Evolutionary conservation across 37 sponge, comb jelly and placozoan genomes (phyloP), one percentile per base, ranked within the genome.

Genomic region (Ephydatia muelleri): DNA sequence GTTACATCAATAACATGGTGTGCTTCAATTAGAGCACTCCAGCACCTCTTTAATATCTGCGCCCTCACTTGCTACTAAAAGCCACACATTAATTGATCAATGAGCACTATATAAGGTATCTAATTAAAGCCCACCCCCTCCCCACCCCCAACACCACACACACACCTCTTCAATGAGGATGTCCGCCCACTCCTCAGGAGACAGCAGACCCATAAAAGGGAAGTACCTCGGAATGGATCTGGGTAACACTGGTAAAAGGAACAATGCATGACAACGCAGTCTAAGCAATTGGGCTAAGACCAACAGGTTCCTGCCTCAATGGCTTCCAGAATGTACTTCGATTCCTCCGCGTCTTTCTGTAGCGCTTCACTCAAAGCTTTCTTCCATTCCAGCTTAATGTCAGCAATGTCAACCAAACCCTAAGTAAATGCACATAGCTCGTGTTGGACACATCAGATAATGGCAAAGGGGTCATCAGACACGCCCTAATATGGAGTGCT

Each of bases 141-240:
- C 57, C 12, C 16, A 57, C 57, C 19, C 57, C 9, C 16, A 57
- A 1, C 57, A 4, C 6, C 30, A 31, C 31, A 36, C 14, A 48
- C 82, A 43, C 76, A 93, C 93, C 67, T 87, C 72, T 21, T 94
- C 85, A 3, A 94, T 47, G 27, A 94, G 29, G 19, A 94, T 80
- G 43, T 72, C 70, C n/a, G 91, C 88, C 94, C 92, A 91, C 23
- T 68, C 70, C 49, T 90, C 75, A 6, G 91, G 78, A 64, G 88
- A 72, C 21, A 94, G 77, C 31, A 88, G 83, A 22, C 85, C 84
- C 49, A 94, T 79, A 75, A 91, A 91, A 0, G 92, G 92, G 39
- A 79, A 92, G 90, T 92, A 85, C 49, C 88, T 88, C 1, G 92
- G 92, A 74, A 57, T 57, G 57, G 57, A 57, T 14, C 57, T 57